Percentiles rank a stretch among this genome's conserved stretches.
Evolutionary conservation across 2,113 vertebrate genomes (phyloP).

Genomic region (Telmatochromis sp.): DNA sequence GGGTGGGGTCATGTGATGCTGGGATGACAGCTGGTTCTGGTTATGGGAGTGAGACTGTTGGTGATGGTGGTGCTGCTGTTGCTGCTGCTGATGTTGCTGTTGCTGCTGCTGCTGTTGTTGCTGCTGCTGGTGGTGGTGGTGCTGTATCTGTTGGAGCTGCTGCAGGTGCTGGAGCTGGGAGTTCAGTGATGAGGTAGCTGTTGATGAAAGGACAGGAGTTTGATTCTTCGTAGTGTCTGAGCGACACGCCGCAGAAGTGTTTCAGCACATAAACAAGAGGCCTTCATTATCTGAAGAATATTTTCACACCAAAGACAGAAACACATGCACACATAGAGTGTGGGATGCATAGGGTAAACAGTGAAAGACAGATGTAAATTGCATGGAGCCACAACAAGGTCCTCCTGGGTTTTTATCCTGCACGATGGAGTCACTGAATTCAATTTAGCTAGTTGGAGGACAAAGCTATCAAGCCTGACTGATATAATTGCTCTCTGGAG

Average conservation of each 20-base stretch:
- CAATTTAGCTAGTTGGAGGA: conserved; percentile 57
- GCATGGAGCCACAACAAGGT: conserved; percentile 50
- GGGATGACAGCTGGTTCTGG: conserved; percentile 64
- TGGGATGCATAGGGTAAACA: conserved; percentile 15
- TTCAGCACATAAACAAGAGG: neutral
- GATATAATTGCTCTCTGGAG: conserved; percentile 59
- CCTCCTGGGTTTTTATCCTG: conserved; percentile 40
- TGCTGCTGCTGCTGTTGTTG: conserved; percentile 13
- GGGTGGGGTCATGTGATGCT: conserved; percentile 75
- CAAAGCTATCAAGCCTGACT: conserved; percentile 55
- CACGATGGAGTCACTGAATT: conserved; percentile 35
- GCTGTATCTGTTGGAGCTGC: conserved; percentile 94
- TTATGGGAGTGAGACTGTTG: conserved; percentile 66
- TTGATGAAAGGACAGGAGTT: conserved; percentile 8
- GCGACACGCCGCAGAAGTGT: neutral
- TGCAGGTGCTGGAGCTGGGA: conserved; percentile 98
- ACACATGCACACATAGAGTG: conserved; percentile 20
- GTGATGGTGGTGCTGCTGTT: conserved; percentile 44
- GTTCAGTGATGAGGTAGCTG: conserved; percentile 99
- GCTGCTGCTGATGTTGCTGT: conserved; percentile 61
- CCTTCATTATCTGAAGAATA: conserved; percentile 16
- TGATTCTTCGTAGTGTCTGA: neutral
- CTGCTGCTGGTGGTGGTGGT: conserved; percentile 84
- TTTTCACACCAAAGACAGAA: conserved; percentile 28
- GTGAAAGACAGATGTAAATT: conserved; percentile 59